phyloP scores from a whole-genome alignment of 2,888 invertebrate species.

The Eupsilia transversa region DNA sequence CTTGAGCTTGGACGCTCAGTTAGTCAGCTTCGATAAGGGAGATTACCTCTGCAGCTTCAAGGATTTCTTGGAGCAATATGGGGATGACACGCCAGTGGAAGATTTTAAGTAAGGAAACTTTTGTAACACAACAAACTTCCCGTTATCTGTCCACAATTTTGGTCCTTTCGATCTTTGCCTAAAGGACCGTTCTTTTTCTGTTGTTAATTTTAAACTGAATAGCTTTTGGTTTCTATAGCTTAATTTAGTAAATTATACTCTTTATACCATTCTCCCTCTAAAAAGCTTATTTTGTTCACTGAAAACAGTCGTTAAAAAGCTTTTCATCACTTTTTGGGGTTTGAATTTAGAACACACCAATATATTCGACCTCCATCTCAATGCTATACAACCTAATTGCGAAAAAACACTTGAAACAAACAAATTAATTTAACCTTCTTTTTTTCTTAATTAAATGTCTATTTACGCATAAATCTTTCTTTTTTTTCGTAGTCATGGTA shows the following conservation, averaged over 20 bases:
- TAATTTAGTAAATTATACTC: neutral
- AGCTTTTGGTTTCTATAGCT: neutral
- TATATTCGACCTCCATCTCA: too few relatives aligned
- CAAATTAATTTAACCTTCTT: too few relatives aligned
- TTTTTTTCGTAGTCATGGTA: too few relatives aligned
- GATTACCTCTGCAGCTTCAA: slow-evolving; percentile 73
- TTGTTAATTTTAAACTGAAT: neutral
- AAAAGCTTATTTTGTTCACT: too few relatives aligned
- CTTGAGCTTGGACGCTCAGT: slow-evolving; percentile 70
- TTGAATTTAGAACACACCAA: too few relatives aligned
- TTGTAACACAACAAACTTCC: neutral
- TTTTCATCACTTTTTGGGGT: too few relatives aligned
- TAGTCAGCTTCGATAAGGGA: slow-evolving; percentile 79
- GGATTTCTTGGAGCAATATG: slow-evolving; percentile 74
- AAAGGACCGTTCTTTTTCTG: neutral
- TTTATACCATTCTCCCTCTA: too few relatives aligned
- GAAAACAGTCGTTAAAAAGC: too few relatives aligned
- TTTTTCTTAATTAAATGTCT: too few relatives aligned
- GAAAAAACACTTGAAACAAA: too few relatives aligned
- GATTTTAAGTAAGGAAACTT: slow-evolving; percentile 74
- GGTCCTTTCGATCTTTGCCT: neutral
- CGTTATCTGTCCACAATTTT: neutral
- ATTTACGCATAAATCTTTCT: too few relatives aligned
- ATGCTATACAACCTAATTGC: too few relatives aligned
- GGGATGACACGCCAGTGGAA: slow-evolving; percentile 68